phyloP scores from a whole-genome alignment of 1,140 invertebrate species.

The Helicorthomorpha holstii region DNA sequence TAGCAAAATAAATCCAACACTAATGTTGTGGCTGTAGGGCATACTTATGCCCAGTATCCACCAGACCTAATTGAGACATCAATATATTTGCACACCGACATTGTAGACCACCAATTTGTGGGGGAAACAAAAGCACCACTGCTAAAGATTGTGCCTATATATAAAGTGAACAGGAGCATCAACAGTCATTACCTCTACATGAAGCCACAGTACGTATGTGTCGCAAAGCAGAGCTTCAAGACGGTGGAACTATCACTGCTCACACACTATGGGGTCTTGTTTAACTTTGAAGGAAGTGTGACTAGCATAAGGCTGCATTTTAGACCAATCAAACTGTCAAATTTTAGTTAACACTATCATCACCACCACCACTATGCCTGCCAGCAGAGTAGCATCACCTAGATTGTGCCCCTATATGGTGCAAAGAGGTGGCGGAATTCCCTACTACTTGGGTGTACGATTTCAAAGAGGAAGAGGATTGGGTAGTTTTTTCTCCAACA shows the following conservation, averaged over 20 bases:
- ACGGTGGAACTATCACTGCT: neutral
- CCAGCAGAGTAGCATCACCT: neutral
- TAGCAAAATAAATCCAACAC: neutral
- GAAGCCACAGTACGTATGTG: neutral
- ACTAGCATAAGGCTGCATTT: neutral
- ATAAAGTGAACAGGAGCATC: neutral
- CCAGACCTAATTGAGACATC: neutral
- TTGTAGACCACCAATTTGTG: neutral
- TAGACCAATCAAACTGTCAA: neutral
- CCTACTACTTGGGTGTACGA: neutral
- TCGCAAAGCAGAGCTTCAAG: neutral
- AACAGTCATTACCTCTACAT: neutral
- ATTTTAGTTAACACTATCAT: neutral
- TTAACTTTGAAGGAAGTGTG: neutral
- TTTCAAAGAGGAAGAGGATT: neutral
- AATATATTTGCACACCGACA: neutral
- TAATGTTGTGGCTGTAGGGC: neutral
- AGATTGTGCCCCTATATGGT: neutral
- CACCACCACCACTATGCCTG: neutral
- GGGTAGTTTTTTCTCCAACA: neutral
- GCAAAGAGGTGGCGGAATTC: neutral
- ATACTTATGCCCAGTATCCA: neutral
- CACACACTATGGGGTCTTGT: neutral
- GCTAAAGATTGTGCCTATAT: neutral
- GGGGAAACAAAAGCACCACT: neutral